Base-by-base conservation (phyloP, 2,113 vertebrate genomes). In the Sialia sialis region DNA sequence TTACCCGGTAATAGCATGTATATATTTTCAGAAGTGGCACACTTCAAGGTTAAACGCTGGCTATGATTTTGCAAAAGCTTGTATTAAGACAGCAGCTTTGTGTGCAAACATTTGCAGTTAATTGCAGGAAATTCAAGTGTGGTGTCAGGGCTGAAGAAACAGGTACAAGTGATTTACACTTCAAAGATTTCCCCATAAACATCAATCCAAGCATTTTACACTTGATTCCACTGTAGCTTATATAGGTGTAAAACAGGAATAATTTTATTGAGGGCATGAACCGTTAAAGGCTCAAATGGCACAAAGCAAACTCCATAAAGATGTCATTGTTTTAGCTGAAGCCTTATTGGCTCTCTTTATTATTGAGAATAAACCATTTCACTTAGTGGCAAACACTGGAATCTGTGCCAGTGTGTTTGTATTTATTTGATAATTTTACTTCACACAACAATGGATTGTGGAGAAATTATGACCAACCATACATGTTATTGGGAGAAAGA, bases 171-270 rank as follows among this genome's bases (percentile, higher is more conserved):
- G 90, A 90, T 93, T 93, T 91, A 74, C 25, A 69, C 72, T 77
- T 95, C 72, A 90, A 62, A 95, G 79, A 85, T 76, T 85, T 80
- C 63, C 38, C 46, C 83, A 25, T 80, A 96, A 95, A 83, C 49
- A 66, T 69, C 41, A 88, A 27, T 64, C 41, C 49, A 69, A 87
- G n/a, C 44, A 39, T 91, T 70, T 87, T 73, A 76, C 34, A 68
- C 62, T 82, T 79, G 48, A 64, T 91, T 95, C 58, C 23, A 20
- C 75, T 76, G 23, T 55, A 39, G n/a, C 27, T 79, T 79, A 58
- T 73, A 46, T 23, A 73, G 44, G 63, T 88, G 55, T 93, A 93
- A 90, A 76, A 9, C 21, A 60, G 32, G 23, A 80, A 22, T 87
- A 80, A 82, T 93, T 96, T 93, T 82, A 87, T 7, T 32, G 78